phyloP scores from a whole-genome alignment of 1,140 invertebrate genomes.

The Caerostris darwini region DNA sequence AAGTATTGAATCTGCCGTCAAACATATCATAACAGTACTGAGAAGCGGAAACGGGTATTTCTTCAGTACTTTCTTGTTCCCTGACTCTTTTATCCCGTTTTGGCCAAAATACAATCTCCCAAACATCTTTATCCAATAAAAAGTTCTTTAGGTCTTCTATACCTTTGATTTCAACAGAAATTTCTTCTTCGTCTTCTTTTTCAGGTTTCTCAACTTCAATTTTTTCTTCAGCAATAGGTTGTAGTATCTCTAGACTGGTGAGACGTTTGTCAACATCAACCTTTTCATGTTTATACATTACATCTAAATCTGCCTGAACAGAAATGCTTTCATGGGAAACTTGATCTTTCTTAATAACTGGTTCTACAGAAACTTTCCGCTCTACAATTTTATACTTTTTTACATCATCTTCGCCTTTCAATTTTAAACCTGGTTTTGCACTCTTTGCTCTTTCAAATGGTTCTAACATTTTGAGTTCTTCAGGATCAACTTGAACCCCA shows the following conservation, averaged over 20 bases:
- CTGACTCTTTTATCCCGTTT: no score
- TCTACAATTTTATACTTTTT: no score
- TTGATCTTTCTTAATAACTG: neutral
- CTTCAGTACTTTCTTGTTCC: neutral
- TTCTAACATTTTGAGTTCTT: neutral
- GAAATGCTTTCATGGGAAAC: neutral
- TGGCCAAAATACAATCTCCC: neutral
- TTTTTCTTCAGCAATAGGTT: neutral
- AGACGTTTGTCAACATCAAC: neutral
- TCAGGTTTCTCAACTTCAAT: neutral
- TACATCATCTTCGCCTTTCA: neutral
- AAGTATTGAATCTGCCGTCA: neutral
- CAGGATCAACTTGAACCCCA: neutral
- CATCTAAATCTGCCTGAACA: neutral
- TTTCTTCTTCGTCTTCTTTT: neutral
- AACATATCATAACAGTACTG: neutral
- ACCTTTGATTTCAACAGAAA: neutral
- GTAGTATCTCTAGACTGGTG: neutral
- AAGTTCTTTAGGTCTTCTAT: neutral
- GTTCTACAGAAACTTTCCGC: neutral
- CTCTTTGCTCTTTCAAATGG: no score
- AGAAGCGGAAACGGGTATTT: neutral
- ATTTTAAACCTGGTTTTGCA: no score
- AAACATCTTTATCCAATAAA: slow-evolving; percentile 1
- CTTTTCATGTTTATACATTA: neutral